A percentile compares a stretch with the other conserved stretches of the same genome.
phyloP scores from a whole-genome alignment of 2,797 vertebrate species.

The Merluccius polli region DNA sequence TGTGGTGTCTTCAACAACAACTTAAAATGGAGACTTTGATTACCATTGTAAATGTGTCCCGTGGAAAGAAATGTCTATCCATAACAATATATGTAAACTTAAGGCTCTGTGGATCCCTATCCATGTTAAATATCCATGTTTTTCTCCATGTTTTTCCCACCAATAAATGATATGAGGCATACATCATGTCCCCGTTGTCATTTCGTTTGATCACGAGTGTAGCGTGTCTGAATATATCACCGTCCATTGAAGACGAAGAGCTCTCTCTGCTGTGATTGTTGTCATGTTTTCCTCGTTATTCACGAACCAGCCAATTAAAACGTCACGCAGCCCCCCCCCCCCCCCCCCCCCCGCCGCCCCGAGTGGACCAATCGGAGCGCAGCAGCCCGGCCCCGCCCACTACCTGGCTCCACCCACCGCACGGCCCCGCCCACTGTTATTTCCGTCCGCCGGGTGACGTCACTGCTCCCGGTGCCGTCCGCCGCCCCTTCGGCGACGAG shows the following conservation, averaged over 20 bases:
- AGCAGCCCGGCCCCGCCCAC: background rate
- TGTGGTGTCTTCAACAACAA: background rate
- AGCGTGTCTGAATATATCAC: background rate
- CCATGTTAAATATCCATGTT: background rate
- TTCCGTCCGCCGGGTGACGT: conserved; percentile 22
- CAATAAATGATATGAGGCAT: background rate
- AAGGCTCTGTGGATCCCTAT: background rate
- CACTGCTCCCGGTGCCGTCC: background rate
- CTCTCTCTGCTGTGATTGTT: background rate
- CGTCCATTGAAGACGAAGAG: background rate
- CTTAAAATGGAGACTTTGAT: background rate
- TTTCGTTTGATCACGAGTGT: background rate
- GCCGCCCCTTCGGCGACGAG: background rate
- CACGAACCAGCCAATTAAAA: background rate
- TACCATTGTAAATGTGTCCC: background rate
- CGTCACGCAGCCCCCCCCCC: background rate
- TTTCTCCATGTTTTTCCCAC: background rate
- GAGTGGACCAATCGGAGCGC: background rate
- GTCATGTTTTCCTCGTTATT: background rate
- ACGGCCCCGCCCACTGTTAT: background rate
- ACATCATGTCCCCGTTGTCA: background rate
- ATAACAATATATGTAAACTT: background rate
- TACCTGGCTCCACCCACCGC: too few relatives aligned
- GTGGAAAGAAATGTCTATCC: too few relatives aligned
- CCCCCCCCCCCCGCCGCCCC: too few relatives aligned